Percentiles rank a stretch among this genome's conserved stretches.
Conservation (phyloP, 2,797 vertebrate genomes). For the Xyrichtys novacula region DNA sequence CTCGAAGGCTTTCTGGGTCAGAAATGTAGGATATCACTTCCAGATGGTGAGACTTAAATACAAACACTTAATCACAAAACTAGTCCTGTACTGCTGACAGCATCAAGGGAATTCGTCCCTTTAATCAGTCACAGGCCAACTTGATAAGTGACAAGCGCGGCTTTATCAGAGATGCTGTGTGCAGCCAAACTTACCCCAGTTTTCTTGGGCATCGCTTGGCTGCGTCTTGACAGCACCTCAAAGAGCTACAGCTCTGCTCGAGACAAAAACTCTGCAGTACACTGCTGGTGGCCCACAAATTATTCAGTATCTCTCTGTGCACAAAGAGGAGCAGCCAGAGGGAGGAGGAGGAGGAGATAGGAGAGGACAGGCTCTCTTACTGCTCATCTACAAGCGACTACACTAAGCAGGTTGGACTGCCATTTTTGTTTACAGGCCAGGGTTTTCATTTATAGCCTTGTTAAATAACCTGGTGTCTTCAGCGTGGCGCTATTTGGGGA, state of each 20-base stretch:
- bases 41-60: slow-evolving; percentile 30
- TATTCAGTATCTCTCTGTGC: slow-evolving; percentile 71
- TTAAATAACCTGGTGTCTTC: slow-evolving; percentile 55
- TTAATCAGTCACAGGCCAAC: slow-evolving; percentile 52
- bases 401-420: slow-evolving; percentile 39
- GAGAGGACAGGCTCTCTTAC: slow-evolving; percentile 29
- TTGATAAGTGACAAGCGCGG: slow-evolving; percentile 47
- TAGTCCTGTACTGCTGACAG: slow-evolving; percentile 7
- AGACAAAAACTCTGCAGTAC: slow-evolving; percentile 56
- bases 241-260: slow-evolving; percentile 61
- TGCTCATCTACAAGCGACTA: slow-evolving; percentile 29
- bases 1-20: slow-evolving; percentile 26
- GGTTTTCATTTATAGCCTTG: slow-evolving; percentile 61
- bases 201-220: slow-evolving; percentile 53
- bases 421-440: slow-evolving; percentile 60
- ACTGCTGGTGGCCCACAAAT: slow-evolving; percentile 78
- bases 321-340: slow-evolving; percentile 68
- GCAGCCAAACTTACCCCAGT: slow-evolving; percentile 48
- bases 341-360: slow-evolving; percentile 46
- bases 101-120: slow-evolving; percentile 22
- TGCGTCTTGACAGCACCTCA: slow-evolving; percentile 73
- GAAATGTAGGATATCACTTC: slow-evolving; percentile 20
- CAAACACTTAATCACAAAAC: slow-evolving; percentile 27
- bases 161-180: slow-evolving; percentile 38
- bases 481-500: slow-evolving; percentile 34